Percentiles rank a stretch among this genome's conserved stretches.
Conservation (phyloP, 2,888 invertebrate genomes). For the Neria commutata region DNA sequence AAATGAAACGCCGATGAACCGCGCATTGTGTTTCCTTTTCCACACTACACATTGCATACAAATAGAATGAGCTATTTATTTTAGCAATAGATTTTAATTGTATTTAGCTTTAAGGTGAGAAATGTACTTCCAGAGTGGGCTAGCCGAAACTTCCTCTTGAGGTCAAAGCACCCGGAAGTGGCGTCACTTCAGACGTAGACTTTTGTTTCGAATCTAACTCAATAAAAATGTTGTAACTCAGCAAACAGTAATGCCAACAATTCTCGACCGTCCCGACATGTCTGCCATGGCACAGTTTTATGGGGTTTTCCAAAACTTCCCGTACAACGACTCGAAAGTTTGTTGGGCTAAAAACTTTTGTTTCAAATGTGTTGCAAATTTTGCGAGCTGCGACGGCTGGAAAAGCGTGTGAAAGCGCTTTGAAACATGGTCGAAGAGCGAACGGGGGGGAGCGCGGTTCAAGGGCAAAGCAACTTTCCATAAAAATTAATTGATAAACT, state of each 20-base stretch:
- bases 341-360: slow-evolving; percentile 40
- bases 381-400: background rate
- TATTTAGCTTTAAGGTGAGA: too few species aligned
- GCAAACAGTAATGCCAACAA: background rate
- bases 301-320: background rate
- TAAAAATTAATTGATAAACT: slow-evolving; percentile 7
- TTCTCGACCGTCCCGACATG: background rate
- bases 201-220: too few species aligned
- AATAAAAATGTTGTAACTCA: too few species aligned
- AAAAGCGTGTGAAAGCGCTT: background rate
- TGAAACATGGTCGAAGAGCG: background rate
- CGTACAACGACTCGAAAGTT: background rate
- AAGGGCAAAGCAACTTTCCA: background rate
- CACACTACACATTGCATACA: too few species aligned
- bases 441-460: background rate
- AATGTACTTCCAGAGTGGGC: too few species aligned
- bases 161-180: too few species aligned
- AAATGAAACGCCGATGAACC: too few species aligned
- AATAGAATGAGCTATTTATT: too few species aligned
- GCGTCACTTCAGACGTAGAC: too few species aligned
- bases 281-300: background rate
- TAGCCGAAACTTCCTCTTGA: too few species aligned
- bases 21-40: too few species aligned
- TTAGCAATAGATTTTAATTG: too few species aligned
- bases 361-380: background rate